Percentiles rank a stretch among this genome's conserved stretches.
phyloP scores from a whole-genome alignment of 2,888 invertebrate genomes.

The Cactoblastis cactorum region DNA sequence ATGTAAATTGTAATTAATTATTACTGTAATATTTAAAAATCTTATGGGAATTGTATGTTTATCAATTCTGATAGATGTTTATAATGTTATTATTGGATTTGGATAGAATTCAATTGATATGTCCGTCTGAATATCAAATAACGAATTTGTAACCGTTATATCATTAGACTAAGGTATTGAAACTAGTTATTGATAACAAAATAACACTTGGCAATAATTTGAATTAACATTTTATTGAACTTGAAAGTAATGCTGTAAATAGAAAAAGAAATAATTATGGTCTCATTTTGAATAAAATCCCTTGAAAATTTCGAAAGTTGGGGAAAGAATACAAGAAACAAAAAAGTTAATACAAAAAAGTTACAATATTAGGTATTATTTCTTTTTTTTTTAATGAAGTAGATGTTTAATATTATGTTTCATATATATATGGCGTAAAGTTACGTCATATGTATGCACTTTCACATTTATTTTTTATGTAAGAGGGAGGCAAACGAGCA shows the following conservation, averaged over 20 bases:
- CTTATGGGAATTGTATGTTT: constrained; percentile 36
- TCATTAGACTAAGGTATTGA: constrained; percentile 59
- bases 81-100: constrained; percentile 66
- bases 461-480: no score
- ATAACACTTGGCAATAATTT: constrained; percentile 76
- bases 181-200: constrained; percentile 50
- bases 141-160: constrained; percentile 74
- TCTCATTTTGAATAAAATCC: background rate
- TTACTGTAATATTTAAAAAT: constrained; percentile 32
- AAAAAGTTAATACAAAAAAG: no score
- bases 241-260: constrained; percentile 33
- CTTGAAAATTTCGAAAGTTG: background rate
- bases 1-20: constrained; percentile 27
- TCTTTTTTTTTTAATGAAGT: no score
- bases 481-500: no score
- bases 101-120: constrained; percentile 67
- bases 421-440: no score
- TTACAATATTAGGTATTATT: no score
- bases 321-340: background rate
- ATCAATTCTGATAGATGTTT: constrained; percentile 55
- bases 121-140: constrained; percentile 72
- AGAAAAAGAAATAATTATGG: background rate
- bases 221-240: constrained; percentile 38
- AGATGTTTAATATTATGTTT: no score
- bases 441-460: no score